Percentiles rank a stretch among this genome's conserved stretches.
phyloP scores from a whole-genome alignment of 2,797 vertebrate genomes.

The Malurus leucopterus region DNA sequence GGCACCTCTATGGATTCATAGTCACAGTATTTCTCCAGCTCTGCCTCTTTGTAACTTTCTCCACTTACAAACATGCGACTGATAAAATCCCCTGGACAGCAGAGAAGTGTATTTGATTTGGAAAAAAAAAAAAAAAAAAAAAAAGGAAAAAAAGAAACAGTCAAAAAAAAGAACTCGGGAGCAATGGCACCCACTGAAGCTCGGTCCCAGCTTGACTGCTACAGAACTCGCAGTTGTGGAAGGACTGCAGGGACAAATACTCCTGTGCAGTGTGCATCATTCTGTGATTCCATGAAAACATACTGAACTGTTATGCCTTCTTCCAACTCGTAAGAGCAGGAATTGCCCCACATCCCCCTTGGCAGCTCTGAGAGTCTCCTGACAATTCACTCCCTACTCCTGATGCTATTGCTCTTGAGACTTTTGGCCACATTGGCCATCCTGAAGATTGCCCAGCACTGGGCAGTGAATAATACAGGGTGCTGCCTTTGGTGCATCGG shows the following conservation, averaged over 20 bases:
- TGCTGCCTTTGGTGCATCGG: not conserved
- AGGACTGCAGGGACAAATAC: not conserved
- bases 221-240: not conserved
- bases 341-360: not conserved
- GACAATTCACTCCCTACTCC: not conserved
- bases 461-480: not conserved
- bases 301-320: not conserved
- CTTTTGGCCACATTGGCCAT: not conserved
- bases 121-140: no score
- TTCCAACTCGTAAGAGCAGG: not conserved
- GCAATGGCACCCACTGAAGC: not conserved
- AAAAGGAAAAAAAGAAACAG: not conserved
- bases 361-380: not conserved
- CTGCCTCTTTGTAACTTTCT: conserved; percentile 70
- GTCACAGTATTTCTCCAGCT: conserved; percentile 78
- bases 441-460: not conserved
- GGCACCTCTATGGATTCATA: conserved; percentile 83
- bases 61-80: conserved; percentile 82
- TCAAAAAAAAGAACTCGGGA: not conserved
- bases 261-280: rapidly evolving
- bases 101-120: not conserved
- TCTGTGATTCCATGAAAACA: not conserved
- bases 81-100: conserved; percentile 82
- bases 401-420: rapidly evolving
- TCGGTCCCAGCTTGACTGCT: not conserved